phyloP scores from a whole-genome alignment of 2,888 invertebrate species.

The Microplitis manilae region DNA sequence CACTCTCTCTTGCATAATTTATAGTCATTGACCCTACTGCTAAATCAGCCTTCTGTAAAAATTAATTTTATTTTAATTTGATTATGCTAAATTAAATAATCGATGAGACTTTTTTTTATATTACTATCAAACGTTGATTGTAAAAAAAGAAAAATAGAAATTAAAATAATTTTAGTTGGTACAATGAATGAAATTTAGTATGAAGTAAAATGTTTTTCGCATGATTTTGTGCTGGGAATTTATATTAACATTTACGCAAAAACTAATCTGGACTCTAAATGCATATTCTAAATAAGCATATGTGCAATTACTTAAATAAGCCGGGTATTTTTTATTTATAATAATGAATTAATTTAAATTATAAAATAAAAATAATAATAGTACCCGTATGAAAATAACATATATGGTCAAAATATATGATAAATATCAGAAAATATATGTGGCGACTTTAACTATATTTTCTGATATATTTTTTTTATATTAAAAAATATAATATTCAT shows the following conservation, averaged over 20 bases:
- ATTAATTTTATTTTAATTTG: slow-evolving; percentile 39
- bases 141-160: not conserved
- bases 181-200: not conserved
- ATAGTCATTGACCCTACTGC: slow-evolving; percentile 93
- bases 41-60: slow-evolving; percentile 85
- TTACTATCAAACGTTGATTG: not conserved
- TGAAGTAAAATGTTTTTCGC: not conserved
- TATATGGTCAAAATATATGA: too few relatives aligned
- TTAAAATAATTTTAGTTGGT: not conserved
- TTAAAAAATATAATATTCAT: too few relatives aligned
- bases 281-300: slow-evolving; percentile 7
- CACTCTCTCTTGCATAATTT: slow-evolving; percentile 89
- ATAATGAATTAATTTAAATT: not conserved
- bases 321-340: slow-evolving; percentile 1
- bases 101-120: not conserved
- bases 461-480: too few relatives aligned
- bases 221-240: not conserved
- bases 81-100: not conserved
- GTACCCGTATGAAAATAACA: too few relatives aligned
- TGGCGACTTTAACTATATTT: too few relatives aligned
- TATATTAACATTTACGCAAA: not conserved
- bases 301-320: slow-evolving; percentile 10
- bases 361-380: too few relatives aligned
- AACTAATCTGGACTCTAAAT: slow-evolving; percentile 3
- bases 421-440: too few relatives aligned